These are phyloP conservation scores for Bombus impatiens DNA, from an alignment of 1,140 invertebrate species.

Conservation along the genomic window DNA sequence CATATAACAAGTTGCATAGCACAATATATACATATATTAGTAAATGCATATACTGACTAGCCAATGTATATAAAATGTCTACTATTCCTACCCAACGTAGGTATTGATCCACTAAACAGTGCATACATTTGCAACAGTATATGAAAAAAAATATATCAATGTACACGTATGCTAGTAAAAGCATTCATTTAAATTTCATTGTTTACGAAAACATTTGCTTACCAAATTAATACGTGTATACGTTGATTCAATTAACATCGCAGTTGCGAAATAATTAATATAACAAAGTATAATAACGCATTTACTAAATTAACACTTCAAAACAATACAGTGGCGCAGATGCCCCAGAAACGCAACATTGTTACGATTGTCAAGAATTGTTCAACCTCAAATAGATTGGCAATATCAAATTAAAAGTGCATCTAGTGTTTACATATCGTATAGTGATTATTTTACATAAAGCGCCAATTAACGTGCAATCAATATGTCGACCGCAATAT, in stretches of 20 bases:
- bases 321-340: too few relatives aligned
- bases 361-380: background rate
- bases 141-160: background rate
- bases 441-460: background rate
- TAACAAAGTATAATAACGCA: background rate
- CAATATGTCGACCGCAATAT: background rate
- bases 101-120: too few relatives aligned
- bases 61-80: too few relatives aligned
- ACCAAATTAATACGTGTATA: background rate
- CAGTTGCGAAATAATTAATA: background rate
- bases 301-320: background rate
- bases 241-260: background rate
- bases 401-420: background rate
- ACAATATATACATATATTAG: background rate
- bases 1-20: background rate
- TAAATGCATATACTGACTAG: too few relatives aligned
- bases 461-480: background rate
- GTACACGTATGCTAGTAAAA: background rate
- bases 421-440: background rate
- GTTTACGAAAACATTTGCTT: background rate
- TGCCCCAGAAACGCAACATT: too few relatives aligned
- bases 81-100: too few relatives aligned
- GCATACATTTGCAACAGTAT: background rate
- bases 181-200: background rate
- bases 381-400: background rate